Base-by-base conservation (phyloP, 1,140 invertebrate species). In the Neodiprion pinetum region DNA sequence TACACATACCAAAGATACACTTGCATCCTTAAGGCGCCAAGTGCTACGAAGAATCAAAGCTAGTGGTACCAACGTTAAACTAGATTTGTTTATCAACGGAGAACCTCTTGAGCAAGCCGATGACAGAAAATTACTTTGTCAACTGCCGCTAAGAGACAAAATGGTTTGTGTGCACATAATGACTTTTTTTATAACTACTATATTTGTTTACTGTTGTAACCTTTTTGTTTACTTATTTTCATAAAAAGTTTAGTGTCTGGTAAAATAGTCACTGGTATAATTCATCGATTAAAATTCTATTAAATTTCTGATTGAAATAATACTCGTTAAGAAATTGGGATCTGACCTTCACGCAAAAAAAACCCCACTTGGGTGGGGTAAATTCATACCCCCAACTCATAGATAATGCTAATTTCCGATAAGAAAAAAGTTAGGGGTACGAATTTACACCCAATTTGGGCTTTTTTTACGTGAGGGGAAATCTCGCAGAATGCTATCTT, bases 1-100 rank as follows among this genome's bases (percentile, higher is more conserved):
- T 82, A 98, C 97, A 67, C 98, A 99, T 88, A 95, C 93, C 69
- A 98, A 99, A 85, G 97, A 99, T 84, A 98, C 97, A 4, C 88
- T 98, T 73, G 93, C 94, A 74, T 93, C 94, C 67, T 89, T 98
- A 72, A 90, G 95, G 74, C 88, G 95, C 75, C 93, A 94, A 79
- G 93, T 97, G 79, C 85, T 96, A 72, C 90, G 93, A 74, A 87
- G 92, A 77, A 92, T 96, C 77, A 96, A 96, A 86, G 87, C 88
- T 7, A 85, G 78, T 70, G 92, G 91, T 77, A 87, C 92, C 9
- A 94, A 93, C 82, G 92, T 95, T 12, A 97, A 98, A 89, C 90
- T 98, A 72, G 97, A 99, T 87, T 90, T 98, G 76, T 97, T 94
- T 87, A 89, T 96, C 11, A 98, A 97, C 86, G 95, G 95, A 11